Base-by-base conservation (phyloP, 2,888 invertebrate species). In the Gymnocheta viridis region DNA sequence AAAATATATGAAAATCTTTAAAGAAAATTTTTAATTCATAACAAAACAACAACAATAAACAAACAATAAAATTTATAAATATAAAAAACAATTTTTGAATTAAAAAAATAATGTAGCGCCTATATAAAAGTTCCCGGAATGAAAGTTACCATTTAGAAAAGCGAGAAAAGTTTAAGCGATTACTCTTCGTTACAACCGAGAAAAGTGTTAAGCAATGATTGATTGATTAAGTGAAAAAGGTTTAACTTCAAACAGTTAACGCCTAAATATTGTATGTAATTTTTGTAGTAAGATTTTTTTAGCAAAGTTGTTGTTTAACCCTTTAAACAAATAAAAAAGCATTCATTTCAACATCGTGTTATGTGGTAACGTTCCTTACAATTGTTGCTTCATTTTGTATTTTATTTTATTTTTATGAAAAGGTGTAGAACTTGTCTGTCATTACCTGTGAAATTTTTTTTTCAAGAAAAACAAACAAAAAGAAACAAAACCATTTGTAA, bases 1-100 rank as follows among this genome's bases (percentile, higher is more conserved):
- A 90, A 88, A 88, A 89, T 89, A 89, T 87, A 89, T 89, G 84
- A 86, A 86, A 70, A 24, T 38, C 12, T 44, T 0, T 6, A 7
- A 79, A 24, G 12, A 58, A 47, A 29, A 67, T n/a, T 12, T 22
- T 24, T 24, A 78, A 7, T n/a, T 27, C 6, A 6, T 4, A 62
- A 51, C 19, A 35, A 2, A 44, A 35, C 12, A 64, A 64, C 22
- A 54, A 44, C 19, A 29, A 2, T n/a, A 32, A 51, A 60, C 49
- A 41, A 47, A 32, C 51, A 14, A 22, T 58, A 62, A 77, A 67
- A 38, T 17, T 56, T 32, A 38, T 56, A 24, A 38, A 41, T n/a
- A n/a, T n/a, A n/a, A n/a, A n/a, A n/a, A n/a, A n/a, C n/a, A n/a
- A n/a, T n/a, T n/a, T n/a, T n/a, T n/a, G n/a, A 14, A 17, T 51